phyloP scores from a whole-genome alignment of 2,888 invertebrate genomes.

The Sinopyrophorus schimmeli region DNA sequence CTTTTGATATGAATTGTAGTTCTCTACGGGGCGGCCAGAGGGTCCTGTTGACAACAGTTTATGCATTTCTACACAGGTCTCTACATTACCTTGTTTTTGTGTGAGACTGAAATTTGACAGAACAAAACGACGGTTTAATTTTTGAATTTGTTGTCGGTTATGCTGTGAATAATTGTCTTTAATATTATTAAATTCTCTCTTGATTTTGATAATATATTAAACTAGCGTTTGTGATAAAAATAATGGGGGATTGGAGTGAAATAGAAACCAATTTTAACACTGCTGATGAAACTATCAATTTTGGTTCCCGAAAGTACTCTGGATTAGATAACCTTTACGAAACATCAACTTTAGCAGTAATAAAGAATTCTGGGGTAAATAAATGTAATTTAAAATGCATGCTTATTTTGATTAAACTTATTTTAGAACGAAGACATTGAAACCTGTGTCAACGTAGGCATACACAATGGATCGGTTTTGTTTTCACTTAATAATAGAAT shows the following conservation, averaged over 20 bases:
- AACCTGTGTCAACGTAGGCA: conserved; percentile 19
- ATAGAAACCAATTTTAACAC: conserved; percentile 55
- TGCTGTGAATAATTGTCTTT: too few relatives aligned
- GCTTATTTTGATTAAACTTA: conserved; percentile 1
- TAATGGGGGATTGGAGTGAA: conserved; percentile 50
- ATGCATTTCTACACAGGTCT: too few relatives aligned
- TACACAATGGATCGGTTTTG: conserved; percentile 28
- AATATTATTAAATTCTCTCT: too few relatives aligned
- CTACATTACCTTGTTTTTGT: too few relatives aligned
- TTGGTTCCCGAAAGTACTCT: conserved; percentile 55
- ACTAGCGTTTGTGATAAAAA: too few relatives aligned
- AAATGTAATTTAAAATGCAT: conserved; percentile 3
- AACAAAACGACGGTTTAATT: too few relatives aligned
- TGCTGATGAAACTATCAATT: conserved; percentile 60
- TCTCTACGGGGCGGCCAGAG: too few relatives aligned
- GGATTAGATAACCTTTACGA: conserved; percentile 57
- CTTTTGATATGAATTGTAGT: too few relatives aligned
- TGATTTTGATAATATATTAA: too few relatives aligned
- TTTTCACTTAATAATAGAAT: conserved; percentile 33
- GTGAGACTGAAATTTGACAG: too few relatives aligned
- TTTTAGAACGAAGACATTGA: neutral
- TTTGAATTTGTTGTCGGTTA: too few relatives aligned
- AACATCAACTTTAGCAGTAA: conserved; percentile 56
- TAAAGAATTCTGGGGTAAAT: conserved; percentile 32
- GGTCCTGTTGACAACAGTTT: too few relatives aligned